Conservation (phyloP, 2,113 vertebrate genomes). For the Peromyscus polionotus region DNA sequence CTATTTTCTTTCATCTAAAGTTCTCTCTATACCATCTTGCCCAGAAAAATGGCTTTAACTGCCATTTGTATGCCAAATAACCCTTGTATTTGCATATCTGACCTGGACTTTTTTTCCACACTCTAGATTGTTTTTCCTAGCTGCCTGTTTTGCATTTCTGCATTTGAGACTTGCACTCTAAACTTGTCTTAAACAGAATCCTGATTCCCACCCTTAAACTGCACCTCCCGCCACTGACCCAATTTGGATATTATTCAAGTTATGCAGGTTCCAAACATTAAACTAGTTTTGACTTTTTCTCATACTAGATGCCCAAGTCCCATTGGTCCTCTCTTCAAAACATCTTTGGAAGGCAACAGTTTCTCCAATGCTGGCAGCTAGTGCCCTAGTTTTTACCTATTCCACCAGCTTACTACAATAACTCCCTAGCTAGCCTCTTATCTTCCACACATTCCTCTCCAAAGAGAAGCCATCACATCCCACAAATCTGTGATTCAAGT, state of each 20-base stretch:
- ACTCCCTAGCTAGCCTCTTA: not conserved
- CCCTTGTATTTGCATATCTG: not conserved
- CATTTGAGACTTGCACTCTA: not conserved
- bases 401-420: not conserved
- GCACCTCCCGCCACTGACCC: not conserved
- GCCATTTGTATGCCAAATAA: not conserved
- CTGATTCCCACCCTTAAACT: not conserved
- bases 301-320: not conserved
- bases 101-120: not conserved
- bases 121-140: not conserved
- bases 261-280: not conserved
- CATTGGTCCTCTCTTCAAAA: not conserved
- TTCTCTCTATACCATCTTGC: not conserved
- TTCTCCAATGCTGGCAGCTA: not conserved
- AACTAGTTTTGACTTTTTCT: conserved; percentile 13
- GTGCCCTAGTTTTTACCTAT: not conserved
- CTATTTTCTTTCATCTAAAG: not conserved
- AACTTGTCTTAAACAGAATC: not conserved
- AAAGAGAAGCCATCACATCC: not conserved
- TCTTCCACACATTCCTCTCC: not conserved
- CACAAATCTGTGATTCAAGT: not conserved
- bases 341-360: not conserved
- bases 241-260: not conserved
- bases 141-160: not conserved
- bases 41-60: not conserved